Percentiles rank a stretch among this genome's conserved stretches.
phyloP scores from a whole-genome alignment of 23 tunicate species.

The Aplidium turbinatum region DNA sequence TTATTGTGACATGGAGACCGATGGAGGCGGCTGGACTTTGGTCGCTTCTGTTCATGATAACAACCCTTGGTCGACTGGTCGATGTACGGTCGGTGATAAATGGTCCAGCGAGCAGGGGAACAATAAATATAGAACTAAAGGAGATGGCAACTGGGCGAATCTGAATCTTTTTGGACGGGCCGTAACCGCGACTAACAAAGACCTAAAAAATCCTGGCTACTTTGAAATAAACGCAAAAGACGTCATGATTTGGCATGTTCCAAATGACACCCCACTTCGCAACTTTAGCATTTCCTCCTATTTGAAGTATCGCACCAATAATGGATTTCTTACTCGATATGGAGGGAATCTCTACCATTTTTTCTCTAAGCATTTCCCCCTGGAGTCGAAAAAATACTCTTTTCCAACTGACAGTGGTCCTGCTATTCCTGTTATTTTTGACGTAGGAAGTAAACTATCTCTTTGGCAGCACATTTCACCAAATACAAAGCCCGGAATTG shows the following conservation, averaged over 20 bases:
- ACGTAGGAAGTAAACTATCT: too few species aligned
- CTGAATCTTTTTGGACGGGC: background rate
- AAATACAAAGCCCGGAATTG: too few species aligned
- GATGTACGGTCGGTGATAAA: background rate
- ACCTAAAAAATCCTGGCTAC: background rate
- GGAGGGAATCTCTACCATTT: constrained; percentile 10
- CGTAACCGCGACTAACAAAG: background rate
- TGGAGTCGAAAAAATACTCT: too few species aligned
- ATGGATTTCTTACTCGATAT: background rate
- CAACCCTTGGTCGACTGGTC: background rate
- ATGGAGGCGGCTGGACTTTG: constrained; percentile 10
- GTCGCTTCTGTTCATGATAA: constrained; percentile 3
- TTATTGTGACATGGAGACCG: background rate
- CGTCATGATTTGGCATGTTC: background rate
- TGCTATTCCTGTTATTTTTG: too few species aligned
- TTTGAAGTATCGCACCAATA: background rate
- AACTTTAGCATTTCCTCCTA: background rate
- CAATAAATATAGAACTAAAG: too few species aligned
- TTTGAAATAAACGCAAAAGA: background rate
- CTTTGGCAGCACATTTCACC: too few species aligned
- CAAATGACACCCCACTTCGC: background rate
- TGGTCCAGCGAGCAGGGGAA: too few species aligned
- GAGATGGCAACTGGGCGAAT: too few species aligned
- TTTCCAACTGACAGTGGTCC: too few species aligned
- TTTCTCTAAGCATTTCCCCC: too few species aligned